phyloP scores from a whole-genome alignment of 2,113 vertebrate species.

The Corvus cornix region DNA sequence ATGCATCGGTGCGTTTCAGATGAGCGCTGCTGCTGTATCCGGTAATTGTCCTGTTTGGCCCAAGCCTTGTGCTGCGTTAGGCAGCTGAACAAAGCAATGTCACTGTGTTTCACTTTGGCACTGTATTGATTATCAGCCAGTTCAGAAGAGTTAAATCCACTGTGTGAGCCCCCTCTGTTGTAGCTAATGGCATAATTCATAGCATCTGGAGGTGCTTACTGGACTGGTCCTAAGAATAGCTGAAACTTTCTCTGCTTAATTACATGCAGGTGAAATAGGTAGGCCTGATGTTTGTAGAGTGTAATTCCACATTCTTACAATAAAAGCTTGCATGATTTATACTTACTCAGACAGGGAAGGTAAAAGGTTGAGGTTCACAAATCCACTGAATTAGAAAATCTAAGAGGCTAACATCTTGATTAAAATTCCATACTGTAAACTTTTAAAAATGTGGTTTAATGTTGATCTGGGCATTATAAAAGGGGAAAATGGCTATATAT shows the following conservation, averaged over 20 bases:
- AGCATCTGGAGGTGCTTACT: constrained; percentile 14
- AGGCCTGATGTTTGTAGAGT: not conserved
- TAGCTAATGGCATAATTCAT: not conserved
- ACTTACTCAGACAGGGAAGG: not conserved
- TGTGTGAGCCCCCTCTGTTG: not conserved
- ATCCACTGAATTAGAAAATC: not conserved
- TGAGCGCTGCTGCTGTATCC: not conserved
- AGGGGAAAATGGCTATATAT: not conserved
- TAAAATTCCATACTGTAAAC: not conserved
- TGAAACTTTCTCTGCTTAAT: not conserved
- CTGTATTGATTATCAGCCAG: not conserved
- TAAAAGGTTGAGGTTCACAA: constrained; percentile 13
- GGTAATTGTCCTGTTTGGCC: not conserved
- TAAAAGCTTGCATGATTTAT: constrained; percentile 13
- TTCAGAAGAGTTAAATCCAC: not conserved
- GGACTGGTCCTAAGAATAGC: not conserved
- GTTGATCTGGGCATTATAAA: not conserved
- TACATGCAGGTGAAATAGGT: constrained; percentile 21
- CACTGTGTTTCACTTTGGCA: not conserved
- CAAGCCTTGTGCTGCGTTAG: not conserved
- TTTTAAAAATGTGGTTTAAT: not conserved
- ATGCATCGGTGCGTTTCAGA: not conserved
- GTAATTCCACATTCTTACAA: not conserved
- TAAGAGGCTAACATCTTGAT: not conserved
- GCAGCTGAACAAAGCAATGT: not conserved